Evolutionary conservation across 2,113 vertebrate genomes (phyloP), one percentile per base, ranked within the genome.

Genomic region (Merops nubicus): DNA sequence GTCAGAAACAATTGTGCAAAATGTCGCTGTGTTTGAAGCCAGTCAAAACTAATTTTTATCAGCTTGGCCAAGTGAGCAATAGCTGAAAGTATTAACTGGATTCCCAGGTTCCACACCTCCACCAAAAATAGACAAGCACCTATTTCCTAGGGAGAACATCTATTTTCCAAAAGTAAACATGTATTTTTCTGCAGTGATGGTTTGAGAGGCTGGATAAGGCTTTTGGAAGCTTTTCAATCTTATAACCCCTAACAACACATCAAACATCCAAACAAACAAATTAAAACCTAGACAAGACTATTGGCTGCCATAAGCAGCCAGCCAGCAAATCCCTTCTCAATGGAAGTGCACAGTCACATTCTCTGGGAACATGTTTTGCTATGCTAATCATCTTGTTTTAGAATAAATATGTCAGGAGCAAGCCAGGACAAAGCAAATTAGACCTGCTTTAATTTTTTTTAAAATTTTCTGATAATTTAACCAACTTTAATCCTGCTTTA

Each of bases 251-350:
- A 93, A 94, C 34, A 94, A 42, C 88, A 86, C 60, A 96, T 69
- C 85, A 90, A 96, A 96, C 85, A 93, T 40, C 82, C 74, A 90
- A 96, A 93, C 88, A 96, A 97, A 95, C 93, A 93, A 95, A 97
- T 96, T 97, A 96, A 96, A 96, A 70, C 68, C 68, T 48, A 85
- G 88, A 91, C 43, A 53, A 72, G 93, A 85, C 86, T 20, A 50
- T 3, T 51, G 86, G 78, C 84, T 96, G 88, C 84, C 88, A 50
- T 12, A 31, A 74, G 84, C 69, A 96, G 86, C n/a, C 85, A 96
- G 87, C 78, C 90, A 92, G 84, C 75, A 96, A 97, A 96, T 96
- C 96, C 93, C 62, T 91, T 82, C 88, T 95, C 93, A 90, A 69
- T 94, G 69, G 88, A 79, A 72, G 36, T 2, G 65, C 72, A 36